A percentile compares a stretch with the other conserved stretches of the same genome.
Evolutionary conservation across 2,888 invertebrate species (phyloP).

Genomic region (Caenorhabditis wallacei): DNA sequence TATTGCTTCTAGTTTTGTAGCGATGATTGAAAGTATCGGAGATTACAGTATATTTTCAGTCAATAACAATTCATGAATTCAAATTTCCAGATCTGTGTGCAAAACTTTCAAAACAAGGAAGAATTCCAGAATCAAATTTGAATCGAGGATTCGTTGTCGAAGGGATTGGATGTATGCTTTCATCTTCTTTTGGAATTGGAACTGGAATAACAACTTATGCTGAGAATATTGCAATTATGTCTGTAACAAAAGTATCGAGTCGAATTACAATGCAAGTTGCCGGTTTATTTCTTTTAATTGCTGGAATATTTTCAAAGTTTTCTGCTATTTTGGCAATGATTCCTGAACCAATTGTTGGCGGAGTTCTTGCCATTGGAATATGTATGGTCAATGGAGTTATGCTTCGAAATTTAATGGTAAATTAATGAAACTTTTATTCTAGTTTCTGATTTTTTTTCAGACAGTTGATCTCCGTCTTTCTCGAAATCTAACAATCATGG

Average conservation of each 20-base stretch:
- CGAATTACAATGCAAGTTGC: slow-evolving; percentile 79
- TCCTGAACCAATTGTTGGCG: slow-evolving; percentile 77
- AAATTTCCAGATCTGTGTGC: slow-evolving; percentile 55
- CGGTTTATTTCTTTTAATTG: slow-evolving; percentile 71
- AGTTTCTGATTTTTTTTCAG: slow-evolving; percentile 15
- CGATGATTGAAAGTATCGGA: slow-evolving; percentile 77
- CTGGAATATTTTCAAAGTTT: slow-evolving; percentile 77
- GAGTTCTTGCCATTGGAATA: slow-evolving; percentile 77
- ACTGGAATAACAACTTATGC: slow-evolving; percentile 79
- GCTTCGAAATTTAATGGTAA: slow-evolving; percentile 73
- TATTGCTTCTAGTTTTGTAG: slow-evolving; percentile 76
- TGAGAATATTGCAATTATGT: slow-evolving; percentile 78
- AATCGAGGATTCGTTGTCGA: slow-evolving; percentile 65
- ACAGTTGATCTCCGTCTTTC: slow-evolving; percentile 68
- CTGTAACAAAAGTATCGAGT: slow-evolving; percentile 76
- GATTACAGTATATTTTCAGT: slow-evolving; percentile 53
- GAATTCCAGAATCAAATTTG: slow-evolving; percentile 68
- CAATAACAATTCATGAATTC: slow-evolving; percentile 3
- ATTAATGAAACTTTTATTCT: background rate
- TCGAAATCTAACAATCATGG: slow-evolving; percentile 76
- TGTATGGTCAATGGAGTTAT: slow-evolving; percentile 77
- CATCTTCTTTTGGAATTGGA: slow-evolving; percentile 75
- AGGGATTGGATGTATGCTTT: slow-evolving; percentile 73
- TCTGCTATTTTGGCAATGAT: slow-evolving; percentile 78
- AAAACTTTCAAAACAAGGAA: slow-evolving; percentile 69